These are phyloP conservation scores for Mionectes olivaceus DNA, from an alignment of 2,797 vertebrate species.

Conservation along the genomic window DNA sequence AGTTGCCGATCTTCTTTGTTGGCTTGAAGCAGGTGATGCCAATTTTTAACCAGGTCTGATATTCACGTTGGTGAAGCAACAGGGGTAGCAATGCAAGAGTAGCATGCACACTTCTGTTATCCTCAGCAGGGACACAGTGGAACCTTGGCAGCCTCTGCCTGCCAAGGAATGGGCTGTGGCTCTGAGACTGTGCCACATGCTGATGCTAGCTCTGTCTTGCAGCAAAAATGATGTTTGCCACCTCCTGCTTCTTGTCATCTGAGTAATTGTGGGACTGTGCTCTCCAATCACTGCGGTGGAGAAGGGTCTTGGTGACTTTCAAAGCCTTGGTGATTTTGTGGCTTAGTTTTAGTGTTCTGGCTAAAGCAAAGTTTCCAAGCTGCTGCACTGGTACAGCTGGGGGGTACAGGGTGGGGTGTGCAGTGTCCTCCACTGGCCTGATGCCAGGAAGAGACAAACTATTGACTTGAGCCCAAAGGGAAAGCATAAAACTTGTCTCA, in stretches of 20 bases:
- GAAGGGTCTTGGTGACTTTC: neutral
- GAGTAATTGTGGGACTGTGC: neutral
- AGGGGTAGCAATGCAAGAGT: neutral
- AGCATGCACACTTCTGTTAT: neutral
- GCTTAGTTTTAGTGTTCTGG: neutral
- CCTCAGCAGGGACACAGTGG: neutral
- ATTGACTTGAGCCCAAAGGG: neutral
- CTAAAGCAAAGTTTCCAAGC: neutral
- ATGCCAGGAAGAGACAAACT: neutral
- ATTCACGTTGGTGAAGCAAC: neutral
- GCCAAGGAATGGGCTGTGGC: neutral
- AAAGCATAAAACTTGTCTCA: neutral
- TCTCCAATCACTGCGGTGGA: fast-evolving
- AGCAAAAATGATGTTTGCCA: neutral
- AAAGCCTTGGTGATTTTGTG: neutral
- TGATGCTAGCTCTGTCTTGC: neutral
- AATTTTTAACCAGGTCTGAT: neutral
- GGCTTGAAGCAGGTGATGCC: neutral
- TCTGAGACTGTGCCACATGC: neutral
- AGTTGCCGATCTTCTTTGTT: neutral
- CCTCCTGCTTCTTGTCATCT: neutral
- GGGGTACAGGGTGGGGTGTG: neutral
- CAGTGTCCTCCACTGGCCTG: neutral
- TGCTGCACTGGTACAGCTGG: neutral
- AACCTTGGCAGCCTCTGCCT: neutral